These are phyloP conservation scores for Vulpes ferrilata DNA, from an alignment of 2,113 vertebrate genomes.

Conservation along the genomic window DNA sequence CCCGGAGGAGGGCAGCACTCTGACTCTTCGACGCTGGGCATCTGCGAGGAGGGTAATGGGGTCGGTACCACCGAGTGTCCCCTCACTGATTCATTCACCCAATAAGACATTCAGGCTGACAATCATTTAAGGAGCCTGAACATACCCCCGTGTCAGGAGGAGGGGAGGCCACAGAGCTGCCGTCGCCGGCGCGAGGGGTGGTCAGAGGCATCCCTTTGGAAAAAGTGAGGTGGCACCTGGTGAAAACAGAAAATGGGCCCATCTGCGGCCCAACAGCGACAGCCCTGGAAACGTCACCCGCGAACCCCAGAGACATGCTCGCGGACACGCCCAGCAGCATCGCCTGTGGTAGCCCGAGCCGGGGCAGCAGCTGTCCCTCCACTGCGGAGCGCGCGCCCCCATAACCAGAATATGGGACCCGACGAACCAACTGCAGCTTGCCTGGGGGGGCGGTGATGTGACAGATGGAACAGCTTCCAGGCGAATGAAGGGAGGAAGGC, in stretches of 20 bases:
- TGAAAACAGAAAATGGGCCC: accelerated
- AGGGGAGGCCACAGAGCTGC: neutral
- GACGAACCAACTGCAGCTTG: neutral
- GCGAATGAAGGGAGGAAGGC: neutral
- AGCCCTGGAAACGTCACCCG: neutral
- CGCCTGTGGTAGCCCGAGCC: accelerated
- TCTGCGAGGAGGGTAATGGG: neutral
- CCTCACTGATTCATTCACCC: neutral
- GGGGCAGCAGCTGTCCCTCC: neutral
- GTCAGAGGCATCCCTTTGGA: neutral
- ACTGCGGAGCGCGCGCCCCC: accelerated
- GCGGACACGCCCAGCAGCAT: accelerated
- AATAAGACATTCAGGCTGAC: neutral
- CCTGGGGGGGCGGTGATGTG: no score
- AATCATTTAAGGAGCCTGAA: neutral
- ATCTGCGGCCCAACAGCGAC: accelerated
- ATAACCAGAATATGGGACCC: neutral
- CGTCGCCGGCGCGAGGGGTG: accelerated
- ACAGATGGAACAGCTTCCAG: neutral
- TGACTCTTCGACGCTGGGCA: neutral
- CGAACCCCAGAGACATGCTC: accelerated
- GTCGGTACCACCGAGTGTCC: neutral
- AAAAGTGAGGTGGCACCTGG: neutral
- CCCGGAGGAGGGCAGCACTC: neutral
- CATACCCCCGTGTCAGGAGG: neutral